These are phyloP conservation scores for Malurus leucopterus DNA, from an alignment of 2,797 vertebrate species.

Conservation along the genomic window DNA sequence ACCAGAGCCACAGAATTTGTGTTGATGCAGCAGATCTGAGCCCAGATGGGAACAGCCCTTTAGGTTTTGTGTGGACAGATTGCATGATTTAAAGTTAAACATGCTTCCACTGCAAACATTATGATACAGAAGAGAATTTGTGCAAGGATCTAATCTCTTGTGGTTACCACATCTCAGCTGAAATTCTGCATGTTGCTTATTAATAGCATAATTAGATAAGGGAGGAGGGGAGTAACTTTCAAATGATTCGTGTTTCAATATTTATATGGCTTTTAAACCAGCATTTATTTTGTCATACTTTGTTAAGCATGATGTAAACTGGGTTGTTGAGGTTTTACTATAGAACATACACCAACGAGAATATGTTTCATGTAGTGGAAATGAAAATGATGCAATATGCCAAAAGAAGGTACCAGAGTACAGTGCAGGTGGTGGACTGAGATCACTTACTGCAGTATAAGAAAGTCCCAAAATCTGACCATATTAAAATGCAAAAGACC, in stretches of 20 bases:
- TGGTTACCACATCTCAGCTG: background rate
- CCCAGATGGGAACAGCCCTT: background rate
- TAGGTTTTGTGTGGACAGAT: background rate
- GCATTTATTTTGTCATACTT: background rate
- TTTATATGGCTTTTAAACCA: background rate
- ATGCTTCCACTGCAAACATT: background rate
- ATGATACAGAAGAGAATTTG: background rate
- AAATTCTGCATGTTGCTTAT: slow-evolving; percentile 6
- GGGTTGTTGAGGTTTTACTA: background rate
- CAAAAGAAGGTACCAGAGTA: background rate
- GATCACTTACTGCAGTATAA: background rate
- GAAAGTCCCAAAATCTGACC: background rate
- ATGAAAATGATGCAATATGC: background rate
- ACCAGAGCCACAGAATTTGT: background rate
- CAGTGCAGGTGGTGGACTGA: background rate
- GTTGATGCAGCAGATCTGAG: background rate
- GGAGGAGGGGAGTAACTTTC: background rate
- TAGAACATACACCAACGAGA: background rate
- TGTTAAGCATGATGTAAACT: background rate
- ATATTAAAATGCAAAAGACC: background rate
- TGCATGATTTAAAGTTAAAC: background rate
- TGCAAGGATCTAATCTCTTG: background rate
- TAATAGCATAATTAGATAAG: background rate
- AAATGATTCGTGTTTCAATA: background rate
- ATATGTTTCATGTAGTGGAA: background rate